Conservation (phyloP, 2,113 vertebrate genomes). For the Sprattus sprattus region DNA sequence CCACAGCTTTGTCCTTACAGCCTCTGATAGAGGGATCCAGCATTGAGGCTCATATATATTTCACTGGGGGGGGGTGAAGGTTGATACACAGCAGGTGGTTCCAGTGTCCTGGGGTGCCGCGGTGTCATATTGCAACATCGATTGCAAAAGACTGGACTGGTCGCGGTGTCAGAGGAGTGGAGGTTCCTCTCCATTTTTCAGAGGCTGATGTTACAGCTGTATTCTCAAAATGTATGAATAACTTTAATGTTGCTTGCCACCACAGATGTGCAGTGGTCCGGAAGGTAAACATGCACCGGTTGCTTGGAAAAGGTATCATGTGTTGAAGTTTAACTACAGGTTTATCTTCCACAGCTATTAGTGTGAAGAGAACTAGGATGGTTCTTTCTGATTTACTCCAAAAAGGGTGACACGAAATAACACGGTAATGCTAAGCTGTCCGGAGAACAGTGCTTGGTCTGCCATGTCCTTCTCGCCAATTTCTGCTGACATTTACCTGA, state of each 20-base stretch:
- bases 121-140: constrained; percentile 1
- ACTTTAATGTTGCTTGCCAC: neutral
- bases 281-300: neutral
- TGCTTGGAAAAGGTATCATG: neutral
- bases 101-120: neutral
- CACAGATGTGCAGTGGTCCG: neutral
- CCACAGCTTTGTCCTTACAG: neutral
- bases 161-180: neutral
- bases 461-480: neutral
- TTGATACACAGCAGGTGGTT: neutral
- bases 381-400: neutral
- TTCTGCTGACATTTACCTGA: constrained; percentile 1
- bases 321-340: neutral
- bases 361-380: neutral
- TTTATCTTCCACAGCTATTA: neutral
- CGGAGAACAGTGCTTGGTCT: neutral
- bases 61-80: neutral
- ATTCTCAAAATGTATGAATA: neutral
- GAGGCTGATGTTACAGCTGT: neutral
- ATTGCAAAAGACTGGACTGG: neutral
- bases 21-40: neutral
- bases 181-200: neutral
- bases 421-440: neutral
- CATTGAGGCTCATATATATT: neutral
- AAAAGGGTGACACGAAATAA: neutral